Percentiles rank a stretch among this genome's conserved stretches.
phyloP scores from a whole-genome alignment of 1,140 invertebrate genomes.

The Parapsyche elsis region DNA sequence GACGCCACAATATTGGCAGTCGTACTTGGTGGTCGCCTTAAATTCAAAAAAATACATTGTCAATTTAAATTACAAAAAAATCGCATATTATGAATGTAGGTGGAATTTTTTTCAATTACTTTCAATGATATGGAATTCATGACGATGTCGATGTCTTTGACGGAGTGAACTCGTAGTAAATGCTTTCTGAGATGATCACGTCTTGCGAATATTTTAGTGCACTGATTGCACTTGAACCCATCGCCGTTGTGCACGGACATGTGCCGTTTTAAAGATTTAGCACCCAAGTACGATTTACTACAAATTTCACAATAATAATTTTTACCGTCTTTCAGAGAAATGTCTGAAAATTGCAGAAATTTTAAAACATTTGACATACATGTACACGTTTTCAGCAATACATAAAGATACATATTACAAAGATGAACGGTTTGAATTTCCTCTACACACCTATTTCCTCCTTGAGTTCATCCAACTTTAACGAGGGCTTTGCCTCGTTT shows the following conservation, averaged over 20 bases:
- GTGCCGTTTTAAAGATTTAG: constrained; percentile 62
- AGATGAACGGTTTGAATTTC: too few relatives aligned
- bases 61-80: too few relatives aligned
- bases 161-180: neutral
- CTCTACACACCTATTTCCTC: neutral
- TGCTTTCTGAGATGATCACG: constrained; percentile 59
- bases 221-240: constrained; percentile 63
- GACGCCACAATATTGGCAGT: constrained; percentile 44
- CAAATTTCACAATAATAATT: constrained; percentile 60
- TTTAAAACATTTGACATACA: neutral
- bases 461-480: neutral
- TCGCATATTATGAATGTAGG: too few relatives aligned
- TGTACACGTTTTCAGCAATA: too few relatives aligned
- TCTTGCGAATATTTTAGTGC: constrained; percentile 60
- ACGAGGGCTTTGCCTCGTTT: neutral
- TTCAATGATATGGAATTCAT: constrained; percentile 29
- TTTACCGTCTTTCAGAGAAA: neutral
- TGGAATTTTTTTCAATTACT: constrained; percentile 27
- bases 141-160: neutral
- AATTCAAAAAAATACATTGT: neutral
- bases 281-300: constrained; percentile 58
- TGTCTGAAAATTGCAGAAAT: neutral
- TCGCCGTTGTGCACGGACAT: constrained; percentile 59
- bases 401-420: too few relatives aligned
- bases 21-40: constrained; percentile 34